Evolutionary conservation across 2,113 vertebrate species (phyloP), one percentile per base, ranked within the genome.

Genomic region (Oncorhynchus clarkii): DNA sequence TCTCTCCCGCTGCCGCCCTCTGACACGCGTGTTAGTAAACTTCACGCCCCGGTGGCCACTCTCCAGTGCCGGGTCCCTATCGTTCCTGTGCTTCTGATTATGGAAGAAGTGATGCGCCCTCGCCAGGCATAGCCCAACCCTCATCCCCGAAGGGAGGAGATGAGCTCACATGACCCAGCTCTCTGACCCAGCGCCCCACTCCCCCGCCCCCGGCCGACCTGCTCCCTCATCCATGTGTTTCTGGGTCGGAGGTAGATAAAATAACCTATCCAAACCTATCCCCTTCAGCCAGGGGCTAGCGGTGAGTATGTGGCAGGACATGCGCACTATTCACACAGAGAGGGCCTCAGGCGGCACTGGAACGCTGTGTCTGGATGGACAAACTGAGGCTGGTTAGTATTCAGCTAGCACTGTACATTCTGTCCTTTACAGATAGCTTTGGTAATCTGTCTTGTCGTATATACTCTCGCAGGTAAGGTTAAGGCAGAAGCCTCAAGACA

Each of bases 1-100:
- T 54, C 4, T 54, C 51, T 54, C 16, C 51, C 39, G 9, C 9
- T 9, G 39, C 13, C 85, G 77, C 79, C 79, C 81, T 82, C 79
- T 84, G 60, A 69, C 84, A 65, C 86, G 78, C 62, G 70, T 85
- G 86, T 85, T 84, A 76, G 77, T 72, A 80, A 85, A 87, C 82
- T 82, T 87, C 78, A 88, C 70, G 70, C 83, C 75, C 82, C 80
- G 80, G 71, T 14, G 66, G 81, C 76, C 71, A 71, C 71, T 70
- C 57, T 27, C 82, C 86, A 66, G 78, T 81, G 84, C 78, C 74
- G 71, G 74, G 80, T 80, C 80, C 77, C 48, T 73, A 45, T 45
- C 39, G 80, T 71, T 85, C 78, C 67, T 80, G 18, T 73, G 72
- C 68, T 45, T 45, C 39, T 54, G 51, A 54, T 18, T 54, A 45